Base-by-base conservation (phyloP, 2,797 vertebrate genomes). In the Lacerta bilineata region DNA sequence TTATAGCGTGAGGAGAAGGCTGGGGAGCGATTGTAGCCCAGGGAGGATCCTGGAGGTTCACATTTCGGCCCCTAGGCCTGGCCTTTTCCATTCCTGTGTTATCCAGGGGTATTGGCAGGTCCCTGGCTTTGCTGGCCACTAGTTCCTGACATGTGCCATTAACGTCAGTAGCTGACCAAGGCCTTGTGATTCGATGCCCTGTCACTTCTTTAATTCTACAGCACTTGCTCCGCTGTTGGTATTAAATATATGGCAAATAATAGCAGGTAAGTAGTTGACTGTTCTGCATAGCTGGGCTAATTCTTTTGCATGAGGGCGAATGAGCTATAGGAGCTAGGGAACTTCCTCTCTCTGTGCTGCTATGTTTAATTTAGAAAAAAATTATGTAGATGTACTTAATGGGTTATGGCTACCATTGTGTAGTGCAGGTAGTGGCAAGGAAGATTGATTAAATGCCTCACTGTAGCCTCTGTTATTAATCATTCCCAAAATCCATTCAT, bases 401-500 rank as follows among this genome's bases (percentile, higher is more conserved):
- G 80, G 61, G 77, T 85, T 74, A 46, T 50, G 36, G 84, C 66
- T 91, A 55, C 74, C 85, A 59, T 76, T 89, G 90, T 91, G 74
- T 78, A 6, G 78, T 78, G 18, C n/a, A 55, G 72, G 76, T 87
- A 66, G 43, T 90, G 71, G 91, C 80, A 83, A 61, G 43, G 27
- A 68, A 80, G 77, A 84, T 85, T 85, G 83, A 85, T 74, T 79
- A 89, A 89, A 74, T 80, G 69, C 15, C 50, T 79, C 68, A 23
- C 79, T 59, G 55, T 66, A 43, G 76, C 36, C 39, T 74, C n/a
- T 18, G 39, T 66, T 75, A 64, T 89, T 84, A 80, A 61, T 85
- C 77, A 80, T 80, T 80, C 46, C n/a, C 39, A 74, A 84, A 83
- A 59, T 64, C 46, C 36, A 71, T 84, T 79, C n/a, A 36, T 84